A percentile compares a stretch with the other conserved stretches of the same genome.
Conservation (phyloP, 2,113 vertebrate species). For the Mesocricetus auratus region DNA sequence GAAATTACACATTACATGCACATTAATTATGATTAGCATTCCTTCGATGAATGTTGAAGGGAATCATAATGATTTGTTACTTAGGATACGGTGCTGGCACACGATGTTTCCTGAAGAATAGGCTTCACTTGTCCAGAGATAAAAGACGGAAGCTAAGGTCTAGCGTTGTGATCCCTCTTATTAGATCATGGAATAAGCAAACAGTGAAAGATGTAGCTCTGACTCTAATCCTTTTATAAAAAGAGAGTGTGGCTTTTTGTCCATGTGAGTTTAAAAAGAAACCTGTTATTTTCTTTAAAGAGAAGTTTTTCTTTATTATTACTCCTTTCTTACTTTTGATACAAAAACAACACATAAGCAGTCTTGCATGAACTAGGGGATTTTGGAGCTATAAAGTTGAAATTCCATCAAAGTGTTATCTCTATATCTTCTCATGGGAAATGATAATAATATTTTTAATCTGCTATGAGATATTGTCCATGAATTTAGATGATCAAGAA, state of each 20-base stretch:
- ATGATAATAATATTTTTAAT: background rate
- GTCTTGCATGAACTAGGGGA: background rate
- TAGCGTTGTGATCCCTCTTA: background rate
- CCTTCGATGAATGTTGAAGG: conserved; percentile 58
- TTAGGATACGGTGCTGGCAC: conserved; percentile 38
- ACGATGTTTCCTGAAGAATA: conserved; percentile 60
- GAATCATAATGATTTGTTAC: conserved; percentile 63
- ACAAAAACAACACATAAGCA: background rate
- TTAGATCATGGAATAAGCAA: conserved; percentile 23
- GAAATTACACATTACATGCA: conserved; percentile 67
- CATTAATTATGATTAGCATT: conserved; percentile 71
- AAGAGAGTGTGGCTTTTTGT: background rate
- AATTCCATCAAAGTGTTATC: background rate
- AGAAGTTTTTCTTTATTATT: conserved; percentile 43
- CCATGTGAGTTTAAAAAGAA: conserved; percentile 59
- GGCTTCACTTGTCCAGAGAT: background rate
- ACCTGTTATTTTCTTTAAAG: conserved; percentile 64
- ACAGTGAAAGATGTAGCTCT: background rate
- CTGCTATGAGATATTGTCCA: background rate
- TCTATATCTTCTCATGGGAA: background rate
- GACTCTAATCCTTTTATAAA: background rate
- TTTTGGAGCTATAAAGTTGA: background rate
- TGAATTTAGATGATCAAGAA: conserved; percentile 18
- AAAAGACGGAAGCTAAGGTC: conserved; percentile 26
- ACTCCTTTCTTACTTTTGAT: background rate